Base-by-base conservation (phyloP, 1,140 invertebrate species). In the Maniola jurtina region DNA sequence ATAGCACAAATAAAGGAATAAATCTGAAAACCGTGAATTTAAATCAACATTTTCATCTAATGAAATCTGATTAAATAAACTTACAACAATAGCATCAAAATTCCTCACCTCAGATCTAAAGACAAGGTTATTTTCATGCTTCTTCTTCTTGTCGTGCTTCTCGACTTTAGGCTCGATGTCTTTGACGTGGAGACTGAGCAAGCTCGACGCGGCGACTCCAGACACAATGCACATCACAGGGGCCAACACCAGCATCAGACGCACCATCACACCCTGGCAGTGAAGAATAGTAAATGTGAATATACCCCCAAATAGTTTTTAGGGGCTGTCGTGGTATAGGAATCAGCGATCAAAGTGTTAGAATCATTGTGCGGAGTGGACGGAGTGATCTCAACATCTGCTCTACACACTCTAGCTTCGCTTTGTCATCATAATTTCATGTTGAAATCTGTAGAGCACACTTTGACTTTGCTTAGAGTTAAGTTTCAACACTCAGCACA, bases 141-240 rank as follows among this genome's bases (percentile, higher is more conserved):
- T 94, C 77, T 95, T 95, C 40, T 94, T 92, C 81, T 95, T 95
- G 64, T 93, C 92, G 81, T 92, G 93, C 59, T 90, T 90, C 55
- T 90, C 88, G 1, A 82, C 80, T 64, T 89, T 89, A 0, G 90
- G 86, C 59, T 91, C 96, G 8, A 97, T 91, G 84, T 98, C 96
- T 80, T 96, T 97, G 92, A 98, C 97, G 76, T 98, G 99, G 33
- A 95, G 96, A n/a, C 94, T 92, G 25, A 99, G 91, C 61, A 99
- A 92, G 67, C 97, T 94, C 0, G 98, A 99, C 6, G 98, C 95
- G 13, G 97, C 97, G 55, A 99, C 98, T 47, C 97, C 98, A 2
- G 97, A 97, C 2, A 99, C 92, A 70, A 99, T 97, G 80, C 98
- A 99, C 98, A 99, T 99, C 0, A 99, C 98, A 1, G 98, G 98